Percentiles rank a stretch among this genome's conserved stretches.
Evolutionary conservation across 2,888 invertebrate species (phyloP).

Genomic region (Fragum whitleyi): DNA sequence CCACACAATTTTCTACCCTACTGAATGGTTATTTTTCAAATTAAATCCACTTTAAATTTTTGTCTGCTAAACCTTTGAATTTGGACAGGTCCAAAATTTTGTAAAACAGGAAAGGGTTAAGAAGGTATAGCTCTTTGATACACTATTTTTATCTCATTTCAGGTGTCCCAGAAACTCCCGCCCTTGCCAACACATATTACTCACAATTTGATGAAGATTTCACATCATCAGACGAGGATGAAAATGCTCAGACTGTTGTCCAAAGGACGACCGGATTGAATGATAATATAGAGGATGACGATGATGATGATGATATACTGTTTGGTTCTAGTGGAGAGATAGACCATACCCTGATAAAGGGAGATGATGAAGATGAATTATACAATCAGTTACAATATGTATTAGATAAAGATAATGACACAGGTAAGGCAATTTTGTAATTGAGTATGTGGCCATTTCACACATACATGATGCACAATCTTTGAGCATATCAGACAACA

Average conservation of each 20-base stretch:
- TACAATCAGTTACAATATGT: constrained; percentile 81
- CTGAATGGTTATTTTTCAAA: too few relatives aligned
- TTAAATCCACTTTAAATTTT: too few relatives aligned
- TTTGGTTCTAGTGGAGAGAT: constrained; percentile 51
- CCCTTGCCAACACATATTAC: constrained; percentile 84
- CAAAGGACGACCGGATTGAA: constrained; percentile 27
- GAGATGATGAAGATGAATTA: constrained; percentile 75
- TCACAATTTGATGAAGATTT: constrained; percentile 83
- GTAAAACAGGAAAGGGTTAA: too few relatives aligned
- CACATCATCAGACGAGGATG: constrained; percentile 64
- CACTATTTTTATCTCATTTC: too few relatives aligned
- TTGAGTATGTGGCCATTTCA: too few relatives aligned
- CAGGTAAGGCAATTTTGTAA: constrained; percentile 65
- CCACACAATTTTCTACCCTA: too few relatives aligned
- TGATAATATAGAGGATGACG: constrained; percentile 26
- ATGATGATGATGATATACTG: constrained; percentile 51
- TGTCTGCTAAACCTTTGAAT: too few relatives aligned
- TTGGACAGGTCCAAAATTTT: too few relatives aligned
- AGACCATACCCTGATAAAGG: constrained; percentile 45
- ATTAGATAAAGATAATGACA: constrained; percentile 74
- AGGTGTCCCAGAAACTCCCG: constrained; percentile 84
- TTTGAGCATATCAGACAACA: too few relatives aligned
- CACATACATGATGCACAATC: too few relatives aligned
- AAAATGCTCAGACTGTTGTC: constrained; percentile 56
- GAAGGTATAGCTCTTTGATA: too few relatives aligned